These are phyloP conservation scores for Megastigmus dorsalis DNA, from an alignment of 2,888 invertebrate species.

Conservation along the genomic window DNA sequence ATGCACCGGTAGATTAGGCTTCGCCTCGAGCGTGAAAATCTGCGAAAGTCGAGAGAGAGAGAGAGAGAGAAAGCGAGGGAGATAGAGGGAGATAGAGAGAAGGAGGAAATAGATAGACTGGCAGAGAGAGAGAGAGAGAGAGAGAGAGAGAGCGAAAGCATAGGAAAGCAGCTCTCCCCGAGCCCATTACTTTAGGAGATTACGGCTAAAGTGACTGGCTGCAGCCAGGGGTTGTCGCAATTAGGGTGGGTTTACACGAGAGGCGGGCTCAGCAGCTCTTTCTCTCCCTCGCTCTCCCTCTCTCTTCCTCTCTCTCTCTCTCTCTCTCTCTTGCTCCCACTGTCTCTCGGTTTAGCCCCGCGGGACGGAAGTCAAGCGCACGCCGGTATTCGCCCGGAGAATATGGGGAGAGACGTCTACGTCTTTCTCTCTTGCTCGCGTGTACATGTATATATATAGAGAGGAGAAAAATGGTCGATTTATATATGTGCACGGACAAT, in stretches of 20 bases:
- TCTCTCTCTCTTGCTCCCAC: neutral
- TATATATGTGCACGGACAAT: slow-evolving; percentile 6
- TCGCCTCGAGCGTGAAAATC: slow-evolving; percentile 56
- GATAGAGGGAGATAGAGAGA: slow-evolving; percentile 53
- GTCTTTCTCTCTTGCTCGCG: neutral
- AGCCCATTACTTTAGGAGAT: slow-evolving; percentile 55
- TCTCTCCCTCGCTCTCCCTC: neutral
- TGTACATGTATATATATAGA: slow-evolving; percentile 7
- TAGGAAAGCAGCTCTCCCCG: slow-evolving; percentile 48
- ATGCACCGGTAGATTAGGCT: slow-evolving; percentile 58
- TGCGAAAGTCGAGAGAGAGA: slow-evolving; percentile 49
- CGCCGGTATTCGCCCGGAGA: neutral
- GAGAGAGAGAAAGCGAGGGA: slow-evolving; percentile 36
- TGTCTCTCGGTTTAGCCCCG: slow-evolving; percentile 2
- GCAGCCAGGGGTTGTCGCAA: slow-evolving; percentile 53
- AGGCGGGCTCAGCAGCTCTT: slow-evolving; percentile 27
- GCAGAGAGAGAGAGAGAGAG: slow-evolving; percentile 54
- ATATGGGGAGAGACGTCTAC: neutral
- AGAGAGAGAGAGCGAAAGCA: slow-evolving; percentile 53
- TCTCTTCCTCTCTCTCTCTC: neutral
- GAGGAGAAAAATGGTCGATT: slow-evolving; percentile 46
- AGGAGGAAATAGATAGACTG: slow-evolving; percentile 55
- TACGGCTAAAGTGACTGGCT: slow-evolving; percentile 52
- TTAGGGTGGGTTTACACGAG: slow-evolving; percentile 54
- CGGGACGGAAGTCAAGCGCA: slow-evolving; percentile 10